Percentiles rank a stretch among this genome's conserved stretches.
These are phyloP conservation scores for Novumbra hubbsi DNA, from an alignment of 2,797 vertebrate genomes.

Conservation along the genomic window DNA sequence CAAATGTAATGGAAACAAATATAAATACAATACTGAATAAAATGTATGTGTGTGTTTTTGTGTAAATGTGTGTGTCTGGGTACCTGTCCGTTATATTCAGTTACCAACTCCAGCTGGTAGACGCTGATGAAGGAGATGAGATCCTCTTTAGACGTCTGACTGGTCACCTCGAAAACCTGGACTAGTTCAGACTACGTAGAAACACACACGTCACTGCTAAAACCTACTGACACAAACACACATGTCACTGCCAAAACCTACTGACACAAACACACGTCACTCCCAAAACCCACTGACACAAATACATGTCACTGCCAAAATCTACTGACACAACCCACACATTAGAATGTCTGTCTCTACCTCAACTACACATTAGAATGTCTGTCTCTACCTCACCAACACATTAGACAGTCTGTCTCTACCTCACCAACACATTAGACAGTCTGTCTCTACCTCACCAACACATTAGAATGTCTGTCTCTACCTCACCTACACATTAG, in stretches of 20 bases:
- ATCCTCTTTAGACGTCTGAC: constrained; percentile 68
- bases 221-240: constrained; percentile 10
- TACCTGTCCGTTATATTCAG: constrained; percentile 87
- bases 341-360: not conserved
- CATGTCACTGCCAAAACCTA: constrained; percentile 22
- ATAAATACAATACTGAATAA: not conserved
- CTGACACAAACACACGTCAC: constrained; percentile 12
- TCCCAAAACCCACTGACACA: not conserved
- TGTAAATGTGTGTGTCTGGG: constrained; percentile 17
- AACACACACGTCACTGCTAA: not conserved
- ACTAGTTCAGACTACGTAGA: constrained; percentile 69
- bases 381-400: not conserved
- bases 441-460: not conserved
- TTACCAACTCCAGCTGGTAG: constrained; percentile 84
- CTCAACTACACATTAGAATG: not conserved
- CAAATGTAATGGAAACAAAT: not conserved
- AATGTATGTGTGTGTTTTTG: not conserved
- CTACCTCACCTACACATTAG: too few species aligned
- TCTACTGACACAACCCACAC: constrained; percentile 5
- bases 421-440: not conserved
- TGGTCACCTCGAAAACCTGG: constrained; percentile 72
- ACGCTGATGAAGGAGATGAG: constrained; percentile 77
- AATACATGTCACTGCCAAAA: not conserved
- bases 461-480: not conserved
- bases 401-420: not conserved